Evolutionary conservation across 2,797 vertebrate genomes (phyloP).

Genomic region (Momotus momota): DNA sequence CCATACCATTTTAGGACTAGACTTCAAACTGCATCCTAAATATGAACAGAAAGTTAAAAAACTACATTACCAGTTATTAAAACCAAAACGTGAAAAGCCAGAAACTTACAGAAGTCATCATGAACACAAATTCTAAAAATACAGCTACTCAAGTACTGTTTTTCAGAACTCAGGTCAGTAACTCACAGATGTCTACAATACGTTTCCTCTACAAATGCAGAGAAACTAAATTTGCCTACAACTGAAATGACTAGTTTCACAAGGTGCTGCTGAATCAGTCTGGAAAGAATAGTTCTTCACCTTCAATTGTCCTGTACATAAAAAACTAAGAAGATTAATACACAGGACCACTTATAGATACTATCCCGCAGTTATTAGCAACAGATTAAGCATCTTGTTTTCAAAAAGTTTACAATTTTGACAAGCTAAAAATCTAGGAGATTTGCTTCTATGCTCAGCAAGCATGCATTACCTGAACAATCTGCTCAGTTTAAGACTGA

Average conservation of each 20-base stretch:
- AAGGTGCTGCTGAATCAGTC: not conserved
- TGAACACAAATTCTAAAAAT: not conserved
- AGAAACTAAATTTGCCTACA: not conserved
- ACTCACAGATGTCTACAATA: not conserved
- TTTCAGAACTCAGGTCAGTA: constrained; percentile 16
- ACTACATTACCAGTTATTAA: not conserved
- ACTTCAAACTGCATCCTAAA: constrained; percentile 20
- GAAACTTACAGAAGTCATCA: not conserved
- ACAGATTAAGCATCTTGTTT: not conserved
- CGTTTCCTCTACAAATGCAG: not conserved
- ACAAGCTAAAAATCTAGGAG: not conserved
- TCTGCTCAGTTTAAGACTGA: not conserved
- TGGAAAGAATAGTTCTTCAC: not conserved
- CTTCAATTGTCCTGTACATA: not conserved
- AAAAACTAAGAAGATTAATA: not conserved
- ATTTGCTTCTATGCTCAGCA: not conserved
- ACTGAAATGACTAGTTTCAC: not conserved
- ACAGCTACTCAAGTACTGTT: not conserved
- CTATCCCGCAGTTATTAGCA: not conserved
- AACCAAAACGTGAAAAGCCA: not conserved
- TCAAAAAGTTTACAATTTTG: not conserved
- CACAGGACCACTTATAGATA: not conserved
- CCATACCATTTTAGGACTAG: not conserved
- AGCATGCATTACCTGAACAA: not conserved
- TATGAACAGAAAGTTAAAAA: not conserved